Conservation (phyloP, 2,797 vertebrate genomes). For the Sebastes nivosus region DNA sequence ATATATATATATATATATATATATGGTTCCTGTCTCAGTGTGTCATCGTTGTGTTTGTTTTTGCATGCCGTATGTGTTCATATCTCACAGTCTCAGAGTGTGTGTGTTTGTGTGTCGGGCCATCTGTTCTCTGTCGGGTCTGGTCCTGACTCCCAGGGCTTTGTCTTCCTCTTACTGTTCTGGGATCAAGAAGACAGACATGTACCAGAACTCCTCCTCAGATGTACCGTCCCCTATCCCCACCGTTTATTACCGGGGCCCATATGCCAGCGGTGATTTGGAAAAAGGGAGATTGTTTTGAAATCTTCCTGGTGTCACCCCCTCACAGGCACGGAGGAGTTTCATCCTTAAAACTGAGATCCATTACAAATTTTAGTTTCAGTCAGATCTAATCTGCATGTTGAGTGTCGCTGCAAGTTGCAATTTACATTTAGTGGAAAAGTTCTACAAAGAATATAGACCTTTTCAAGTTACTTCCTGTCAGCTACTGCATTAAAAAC, state of each 20-base stretch:
- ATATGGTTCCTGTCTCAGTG: conserved; percentile 21
- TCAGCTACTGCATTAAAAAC: too few relatives aligned
- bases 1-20: conserved; percentile 13
- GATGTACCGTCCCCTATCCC: conserved; percentile 39
- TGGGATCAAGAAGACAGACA: conserved; percentile 58
- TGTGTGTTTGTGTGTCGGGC: conserved; percentile 44
- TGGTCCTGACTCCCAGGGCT: conserved; percentile 64
- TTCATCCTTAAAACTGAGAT: not conserved
- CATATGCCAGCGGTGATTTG: conserved; percentile 34
- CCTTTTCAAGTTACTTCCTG: too few relatives aligned
- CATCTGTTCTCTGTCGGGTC: conserved; percentile 76
- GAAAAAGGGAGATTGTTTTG: conserved; percentile 11
- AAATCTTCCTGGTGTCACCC: not conserved
- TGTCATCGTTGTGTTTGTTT: conserved; percentile 59
- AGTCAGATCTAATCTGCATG: not conserved
- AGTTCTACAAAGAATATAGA: not conserved
- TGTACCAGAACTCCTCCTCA: conserved; percentile 52
- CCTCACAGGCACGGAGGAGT: not conserved
- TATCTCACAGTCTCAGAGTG: conserved; percentile 44
- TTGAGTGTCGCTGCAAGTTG: not conserved
- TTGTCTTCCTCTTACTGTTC: conserved; percentile 60
- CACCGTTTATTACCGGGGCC: conserved; percentile 38
- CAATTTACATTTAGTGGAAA: not conserved
- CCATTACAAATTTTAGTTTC: not conserved
- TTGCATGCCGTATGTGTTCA: conserved; percentile 56